Base-by-base conservation (phyloP, 2,797 vertebrate genomes). In the Sebastes ruberrimus region DNA sequence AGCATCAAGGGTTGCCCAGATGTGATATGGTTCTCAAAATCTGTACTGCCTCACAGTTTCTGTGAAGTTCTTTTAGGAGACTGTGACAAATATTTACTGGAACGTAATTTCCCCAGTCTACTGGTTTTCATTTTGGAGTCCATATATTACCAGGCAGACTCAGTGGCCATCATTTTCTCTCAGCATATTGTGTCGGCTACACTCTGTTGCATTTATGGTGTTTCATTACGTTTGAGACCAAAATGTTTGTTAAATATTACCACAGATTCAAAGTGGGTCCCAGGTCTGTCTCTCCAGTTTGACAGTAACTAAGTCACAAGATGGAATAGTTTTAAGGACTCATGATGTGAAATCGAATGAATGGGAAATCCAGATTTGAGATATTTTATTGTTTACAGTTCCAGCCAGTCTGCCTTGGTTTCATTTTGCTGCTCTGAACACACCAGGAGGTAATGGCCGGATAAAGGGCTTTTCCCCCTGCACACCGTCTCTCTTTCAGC, bases 381-480 rank as follows among this genome's bases (percentile, higher is more conserved):
- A 20, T n/a, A 52, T 52, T 52, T n/a, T n/a, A n/a, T n/a, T 52
- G 49, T 52, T n/a, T 10, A n/a, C 0, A 20, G 49, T 52, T 52
- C 49, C 49, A 52, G 42, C 62, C 62, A 81, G 74, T 84, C 27
- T 62, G 77, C 78, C 82, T 76, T 80, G 68, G 80, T 86, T 85
- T 86, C 46, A 81, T 72, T 83, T 78, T 63, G 61, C 70, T 87
- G 81, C 64, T 83, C 42, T 71, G 76, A 81, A 76, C 71, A 80
- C 80, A 85, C 66, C 65, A 79, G 70, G 25, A 76, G 79, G 85
- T 85, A 89, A 86, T 85, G 65, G 80, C 66, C 59, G 77, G 81
- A 88, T 86, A 82, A 86, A 91, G 55, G 81, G 32, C 28, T 71
- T 71, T 66, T 35, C 32, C 73, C 25, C 18, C 56, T 74, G 42